Base-by-base conservation (phyloP, 2,888 invertebrate genomes). In the Epinotia demarniana region DNA sequence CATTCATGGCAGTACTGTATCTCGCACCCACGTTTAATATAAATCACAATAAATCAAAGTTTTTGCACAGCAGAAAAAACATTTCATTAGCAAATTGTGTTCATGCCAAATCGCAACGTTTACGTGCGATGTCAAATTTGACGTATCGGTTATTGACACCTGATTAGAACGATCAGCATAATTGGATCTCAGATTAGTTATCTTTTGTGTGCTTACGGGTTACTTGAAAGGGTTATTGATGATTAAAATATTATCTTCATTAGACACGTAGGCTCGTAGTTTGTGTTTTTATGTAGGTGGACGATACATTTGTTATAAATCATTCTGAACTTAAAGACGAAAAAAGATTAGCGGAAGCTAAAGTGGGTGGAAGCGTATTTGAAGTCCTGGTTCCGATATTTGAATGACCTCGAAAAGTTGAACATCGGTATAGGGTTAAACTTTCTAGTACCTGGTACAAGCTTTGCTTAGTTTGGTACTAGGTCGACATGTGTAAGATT, bases 21-120 rank as follows among this genome's bases (percentile, higher is more conserved):
- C 81, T 76, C 67, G 55, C 43, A 73, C 62, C 61, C 77, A 67
- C 77, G 80, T 84, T 86, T 86, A 87, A 87, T 86, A 87, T 85
- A 84, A 80, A 82, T 84, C 81, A 86, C 86, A 83, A 90, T 90
- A 89, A 88, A 90, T 90, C 90, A 90, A 81, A 79, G 79, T 86
- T 86, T 85, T 86, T 88, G 81, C 66, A 76, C 78, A 75, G 75
- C 78, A 78, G 80, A 81, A 83, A 85, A 87, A 88, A 84, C 74
- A 78, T 72, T 79, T 81, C 81, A 81, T 85, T 87, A 86, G 86
- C 87, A 84, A 89, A 88, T 89, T 88, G 82, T 86, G 80, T 79
- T 82, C 82, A 80, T 86, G 85, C 86, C 85, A 81, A 85, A 83
- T 83, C 81, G 81, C 79, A 79, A 78, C 78, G 72, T 75, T 68